phyloP scores from a whole-genome alignment of 2,113 vertebrate species.

The Lichenostomus cassidix region DNA sequence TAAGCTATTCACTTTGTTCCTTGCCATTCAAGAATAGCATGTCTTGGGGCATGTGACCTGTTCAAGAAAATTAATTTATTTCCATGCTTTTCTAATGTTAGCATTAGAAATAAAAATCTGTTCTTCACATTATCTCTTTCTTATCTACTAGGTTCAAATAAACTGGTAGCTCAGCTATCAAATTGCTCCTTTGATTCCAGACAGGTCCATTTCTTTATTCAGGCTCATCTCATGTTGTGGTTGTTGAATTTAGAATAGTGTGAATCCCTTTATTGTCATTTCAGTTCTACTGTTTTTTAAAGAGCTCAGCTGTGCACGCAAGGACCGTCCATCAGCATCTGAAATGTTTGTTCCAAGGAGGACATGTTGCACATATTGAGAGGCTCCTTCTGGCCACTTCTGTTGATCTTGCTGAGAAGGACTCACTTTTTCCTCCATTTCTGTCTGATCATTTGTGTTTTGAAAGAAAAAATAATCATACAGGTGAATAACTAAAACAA shows the following conservation, averaged over 20 bases:
- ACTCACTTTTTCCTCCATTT: not conserved
- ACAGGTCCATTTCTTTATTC: not conserved
- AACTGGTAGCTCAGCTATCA: not conserved
- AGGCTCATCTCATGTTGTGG: not conserved
- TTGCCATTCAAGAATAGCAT: not conserved
- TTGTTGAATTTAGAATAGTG: not conserved
- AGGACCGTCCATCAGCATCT: not conserved
- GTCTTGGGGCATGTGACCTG: not conserved
- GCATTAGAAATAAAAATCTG: not conserved
- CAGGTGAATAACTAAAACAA: not conserved
- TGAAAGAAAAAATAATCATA: not conserved
- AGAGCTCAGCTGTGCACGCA: not conserved
- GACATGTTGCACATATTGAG: not conserved
- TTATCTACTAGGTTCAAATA: not conserved
- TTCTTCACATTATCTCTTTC: not conserved
- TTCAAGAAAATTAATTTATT: not conserved
- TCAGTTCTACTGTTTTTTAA: not conserved
- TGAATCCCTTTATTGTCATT: not conserved
- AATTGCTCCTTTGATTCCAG: not conserved
- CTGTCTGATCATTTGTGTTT: not conserved
- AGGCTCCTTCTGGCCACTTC: not conserved
- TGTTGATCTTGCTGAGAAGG: not conserved
- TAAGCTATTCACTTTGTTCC: not conserved
- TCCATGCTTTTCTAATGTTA: not conserved
- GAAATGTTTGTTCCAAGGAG: not conserved